Percentiles rank a stretch among this genome's conserved stretches.
These are phyloP conservation scores for Phylloscopus collybita DNA, from an alignment of 2,797 vertebrate genomes.

Conservation along the genomic window DNA sequence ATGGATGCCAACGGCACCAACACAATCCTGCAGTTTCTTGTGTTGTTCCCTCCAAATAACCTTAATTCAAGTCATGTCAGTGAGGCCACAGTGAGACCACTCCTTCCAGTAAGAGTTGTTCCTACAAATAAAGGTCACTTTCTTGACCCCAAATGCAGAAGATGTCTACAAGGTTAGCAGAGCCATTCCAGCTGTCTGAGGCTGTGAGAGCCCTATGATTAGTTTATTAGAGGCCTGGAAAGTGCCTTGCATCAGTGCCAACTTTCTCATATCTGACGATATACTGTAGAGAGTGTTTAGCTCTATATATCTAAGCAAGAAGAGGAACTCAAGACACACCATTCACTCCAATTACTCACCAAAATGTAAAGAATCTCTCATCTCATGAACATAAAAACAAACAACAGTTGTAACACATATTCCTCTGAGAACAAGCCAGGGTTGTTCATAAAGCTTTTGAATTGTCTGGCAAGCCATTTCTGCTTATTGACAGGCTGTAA, in stretches of 20 bases:
- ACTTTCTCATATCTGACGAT: background rate
- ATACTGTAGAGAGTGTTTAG: background rate
- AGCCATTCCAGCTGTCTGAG: background rate
- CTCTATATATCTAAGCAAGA: background rate
- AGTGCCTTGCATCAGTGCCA: background rate
- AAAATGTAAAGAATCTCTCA: background rate
- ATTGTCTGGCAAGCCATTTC: background rate
- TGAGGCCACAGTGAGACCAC: background rate
- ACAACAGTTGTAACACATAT: background rate
- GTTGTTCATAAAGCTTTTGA: background rate
- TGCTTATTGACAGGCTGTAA: background rate
- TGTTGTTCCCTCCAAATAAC: background rate
- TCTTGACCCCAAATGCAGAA: background rate
- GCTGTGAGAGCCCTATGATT: background rate
- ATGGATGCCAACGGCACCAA: background rate
- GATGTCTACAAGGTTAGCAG: background rate
- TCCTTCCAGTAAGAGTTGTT: background rate
- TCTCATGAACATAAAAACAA: background rate
- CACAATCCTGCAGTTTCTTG: background rate
- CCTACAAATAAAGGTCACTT: background rate
- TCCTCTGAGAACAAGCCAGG: background rate
- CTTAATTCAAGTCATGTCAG: background rate
- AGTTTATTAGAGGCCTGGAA: background rate
- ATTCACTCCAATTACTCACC: background rate
- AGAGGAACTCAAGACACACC: background rate